A percentile compares a stretch with the other conserved stretches of the same genome.
Evolutionary conservation across 1,140 invertebrate genomes (phyloP).

Genomic region (Apis laboriosa): DNA sequence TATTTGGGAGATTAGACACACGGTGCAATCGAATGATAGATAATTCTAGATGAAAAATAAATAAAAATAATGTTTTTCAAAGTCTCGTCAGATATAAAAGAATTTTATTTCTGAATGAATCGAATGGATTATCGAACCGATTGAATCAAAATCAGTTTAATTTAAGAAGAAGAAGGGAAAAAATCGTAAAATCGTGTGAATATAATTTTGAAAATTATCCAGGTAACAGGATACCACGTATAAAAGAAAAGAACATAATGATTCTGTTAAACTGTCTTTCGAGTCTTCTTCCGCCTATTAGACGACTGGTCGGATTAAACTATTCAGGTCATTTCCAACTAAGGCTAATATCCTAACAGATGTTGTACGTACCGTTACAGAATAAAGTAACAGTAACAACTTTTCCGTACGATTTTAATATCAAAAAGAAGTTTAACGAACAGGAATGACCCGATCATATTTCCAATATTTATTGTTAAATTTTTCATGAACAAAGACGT

Average conservation of each 20-base stretch:
- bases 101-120: too few species aligned
- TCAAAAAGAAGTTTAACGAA: slow-evolving; percentile 2
- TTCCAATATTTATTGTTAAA: slow-evolving; percentile 13
- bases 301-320: neutral
- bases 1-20: too few species aligned
- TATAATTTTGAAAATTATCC: neutral
- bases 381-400: neutral
- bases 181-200: too few species aligned
- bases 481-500: neutral
- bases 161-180: too few species aligned
- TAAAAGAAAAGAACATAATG: neutral
- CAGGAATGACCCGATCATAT: neutral
- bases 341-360: slow-evolving; percentile 1
- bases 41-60: too few species aligned
- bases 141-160: too few species aligned
- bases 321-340: slow-evolving; percentile 8
- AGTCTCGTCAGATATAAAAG: too few species aligned
- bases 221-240: neutral
- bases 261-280: neutral
- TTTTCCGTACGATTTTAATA: slow-evolving; percentile 11
- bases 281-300: neutral
- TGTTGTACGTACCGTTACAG: neutral
- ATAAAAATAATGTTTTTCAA: too few species aligned
- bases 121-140: too few species aligned
- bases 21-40: too few species aligned